Evolutionary conservation across 2,888 invertebrate species (phyloP).

Genomic region (Diplazon laetatorius): DNA sequence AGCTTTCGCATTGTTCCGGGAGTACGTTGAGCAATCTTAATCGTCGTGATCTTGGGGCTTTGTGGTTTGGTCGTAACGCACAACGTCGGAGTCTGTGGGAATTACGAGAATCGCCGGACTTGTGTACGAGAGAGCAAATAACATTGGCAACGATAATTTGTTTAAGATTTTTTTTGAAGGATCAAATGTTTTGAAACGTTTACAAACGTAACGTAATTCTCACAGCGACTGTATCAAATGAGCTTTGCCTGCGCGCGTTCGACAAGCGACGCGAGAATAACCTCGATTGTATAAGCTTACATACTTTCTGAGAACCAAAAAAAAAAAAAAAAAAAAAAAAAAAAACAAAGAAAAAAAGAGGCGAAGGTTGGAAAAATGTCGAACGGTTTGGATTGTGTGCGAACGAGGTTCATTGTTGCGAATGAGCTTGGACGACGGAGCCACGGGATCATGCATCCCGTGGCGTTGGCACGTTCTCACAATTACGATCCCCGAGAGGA

Average conservation of each 20-base stretch:
- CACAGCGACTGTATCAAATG: neutral
- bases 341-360: no score
- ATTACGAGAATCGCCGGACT: constrained; percentile 26
- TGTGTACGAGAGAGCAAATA: neutral
- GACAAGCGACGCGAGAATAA: neutral
- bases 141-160: no score
- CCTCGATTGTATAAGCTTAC: constrained; percentile 22
- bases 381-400: constrained; percentile 51
- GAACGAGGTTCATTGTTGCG: constrained; percentile 45
- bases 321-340: no score
- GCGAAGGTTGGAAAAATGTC: constrained; percentile 33
- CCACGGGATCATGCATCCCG: constrained; percentile 9
- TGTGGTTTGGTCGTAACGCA: constrained; percentile 14
- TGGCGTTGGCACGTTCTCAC: constrained; percentile 27
- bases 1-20: constrained; percentile 51
- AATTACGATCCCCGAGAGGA: constrained; percentile 36
- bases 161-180: no score
- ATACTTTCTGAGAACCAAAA: constrained; percentile 44
- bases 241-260: neutral
- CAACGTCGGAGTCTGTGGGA: neutral
- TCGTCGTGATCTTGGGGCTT: constrained; percentile 53
- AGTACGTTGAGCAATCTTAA: constrained; percentile 52
- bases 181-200: no score
- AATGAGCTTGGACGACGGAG: constrained; percentile 28
- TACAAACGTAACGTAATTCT: neutral